These are phyloP conservation scores for Bellardia bayeri DNA, from an alignment of 2,888 invertebrate genomes.

Conservation along the genomic window DNA sequence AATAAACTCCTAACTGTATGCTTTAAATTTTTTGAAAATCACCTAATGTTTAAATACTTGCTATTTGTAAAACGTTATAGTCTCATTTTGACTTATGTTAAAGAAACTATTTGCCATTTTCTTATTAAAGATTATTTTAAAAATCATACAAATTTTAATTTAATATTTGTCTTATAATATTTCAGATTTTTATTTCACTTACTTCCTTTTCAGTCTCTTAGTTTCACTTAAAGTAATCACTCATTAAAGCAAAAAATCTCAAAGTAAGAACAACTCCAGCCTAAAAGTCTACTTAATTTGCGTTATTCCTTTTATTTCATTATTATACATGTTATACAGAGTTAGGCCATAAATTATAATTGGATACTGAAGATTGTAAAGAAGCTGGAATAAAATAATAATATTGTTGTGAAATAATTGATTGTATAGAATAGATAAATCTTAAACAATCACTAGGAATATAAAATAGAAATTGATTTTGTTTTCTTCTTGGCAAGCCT, in stretches of 20 bases:
- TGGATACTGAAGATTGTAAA: conserved; percentile 27
- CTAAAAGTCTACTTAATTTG: conserved; percentile 6
- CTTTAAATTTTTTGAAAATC: not conserved
- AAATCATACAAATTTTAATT: not conserved
- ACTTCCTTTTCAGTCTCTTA: not conserved
- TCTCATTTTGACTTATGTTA: no score
- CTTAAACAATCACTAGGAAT: not conserved
- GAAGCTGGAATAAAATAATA: not conserved
- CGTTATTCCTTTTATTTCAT: not conserved
- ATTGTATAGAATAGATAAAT: conserved; percentile 5
- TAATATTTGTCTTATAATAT: not conserved
- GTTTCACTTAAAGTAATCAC: conserved; percentile 4
- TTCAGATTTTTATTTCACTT: not conserved
- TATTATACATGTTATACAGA: not conserved
- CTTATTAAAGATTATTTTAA: no score
- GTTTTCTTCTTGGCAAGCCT: conserved; percentile 15
- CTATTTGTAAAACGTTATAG: no score
- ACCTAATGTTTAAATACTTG: no score
- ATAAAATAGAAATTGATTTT: not conserved
- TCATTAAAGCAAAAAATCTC: not conserved
- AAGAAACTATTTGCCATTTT: no score
- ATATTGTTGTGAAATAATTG: conserved; percentile 15
- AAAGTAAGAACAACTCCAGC: not conserved
- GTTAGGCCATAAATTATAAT: conserved; percentile 41
- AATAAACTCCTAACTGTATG: not conserved